phyloP scores from a whole-genome alignment of 2,888 invertebrate species.

The Dynastes hyllus region DNA sequence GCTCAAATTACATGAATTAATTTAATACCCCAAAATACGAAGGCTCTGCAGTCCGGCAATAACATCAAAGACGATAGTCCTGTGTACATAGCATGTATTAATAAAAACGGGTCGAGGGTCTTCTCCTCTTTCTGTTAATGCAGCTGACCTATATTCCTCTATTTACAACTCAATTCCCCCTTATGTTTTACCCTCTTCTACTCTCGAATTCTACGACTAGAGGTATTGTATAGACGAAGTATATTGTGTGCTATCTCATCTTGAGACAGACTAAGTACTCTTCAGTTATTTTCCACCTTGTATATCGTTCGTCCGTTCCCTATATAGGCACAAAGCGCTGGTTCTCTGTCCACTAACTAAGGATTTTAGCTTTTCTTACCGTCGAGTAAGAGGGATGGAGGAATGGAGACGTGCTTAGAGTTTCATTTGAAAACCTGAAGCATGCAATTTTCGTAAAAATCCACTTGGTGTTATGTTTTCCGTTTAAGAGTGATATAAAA shows the following conservation, averaged over 20 bases:
- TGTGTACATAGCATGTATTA: slow-evolving; percentile 35
- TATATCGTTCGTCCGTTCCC: slow-evolving; percentile 12
- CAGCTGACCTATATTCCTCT: slow-evolving; percentile 51
- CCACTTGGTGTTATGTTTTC: background rate
- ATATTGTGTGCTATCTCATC: slow-evolving; percentile 46
- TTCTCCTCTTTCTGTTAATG: slow-evolving; percentile 48
- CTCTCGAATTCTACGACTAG: slow-evolving; percentile 38
- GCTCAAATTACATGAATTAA: background rate
- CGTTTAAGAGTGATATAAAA: slow-evolving; percentile 4
- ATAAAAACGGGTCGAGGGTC: slow-evolving; percentile 37
- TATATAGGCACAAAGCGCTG: background rate
- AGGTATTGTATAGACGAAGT: slow-evolving; percentile 42
- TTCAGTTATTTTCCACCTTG: slow-evolving; percentile 41
- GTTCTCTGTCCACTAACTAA: slow-evolving; percentile 19
- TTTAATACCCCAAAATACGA: background rate
- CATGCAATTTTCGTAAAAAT: slow-evolving; percentile 15
- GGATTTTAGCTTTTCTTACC: slow-evolving; percentile 9
- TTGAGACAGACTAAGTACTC: slow-evolving; percentile 47
- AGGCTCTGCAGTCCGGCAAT: slow-evolving; percentile 10
- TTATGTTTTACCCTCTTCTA: slow-evolving; percentile 50
- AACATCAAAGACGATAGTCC: slow-evolving; percentile 32
- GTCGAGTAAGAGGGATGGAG: background rate
- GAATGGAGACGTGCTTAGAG: background rate
- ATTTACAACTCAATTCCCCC: slow-evolving; percentile 52
- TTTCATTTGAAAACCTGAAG: background rate